Evolutionary conservation across 2,888 invertebrate genomes (phyloP).

Genomic region (Cryptocheilus praepositus): DNA sequence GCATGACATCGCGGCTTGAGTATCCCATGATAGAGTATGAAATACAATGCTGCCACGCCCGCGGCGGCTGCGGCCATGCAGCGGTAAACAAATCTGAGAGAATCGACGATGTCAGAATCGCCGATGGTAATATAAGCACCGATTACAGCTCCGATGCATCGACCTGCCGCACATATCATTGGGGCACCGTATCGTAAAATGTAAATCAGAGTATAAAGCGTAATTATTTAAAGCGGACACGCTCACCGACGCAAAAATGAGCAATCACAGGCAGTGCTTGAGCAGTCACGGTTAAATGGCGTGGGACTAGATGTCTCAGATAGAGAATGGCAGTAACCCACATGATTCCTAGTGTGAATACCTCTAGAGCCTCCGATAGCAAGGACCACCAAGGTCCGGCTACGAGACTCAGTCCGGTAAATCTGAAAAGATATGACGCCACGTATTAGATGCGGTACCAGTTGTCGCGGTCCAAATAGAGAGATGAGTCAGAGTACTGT

Average conservation of each 20-base stretch:
- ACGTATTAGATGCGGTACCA: background rate
- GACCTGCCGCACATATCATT: constrained; percentile 76
- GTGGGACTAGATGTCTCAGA: constrained; percentile 87
- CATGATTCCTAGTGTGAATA: constrained; percentile 85
- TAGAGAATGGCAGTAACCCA: constrained; percentile 89
- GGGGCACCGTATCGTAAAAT: background rate
- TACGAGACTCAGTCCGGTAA: constrained; percentile 64
- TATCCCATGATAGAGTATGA: constrained; percentile 84
- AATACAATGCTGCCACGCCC: constrained; percentile 81
- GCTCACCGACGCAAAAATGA: constrained; percentile 84
- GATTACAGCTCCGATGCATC: constrained; percentile 84
- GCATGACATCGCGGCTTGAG: constrained; percentile 85
- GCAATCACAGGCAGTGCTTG: constrained; percentile 87
- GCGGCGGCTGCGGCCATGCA: constrained; percentile 82
- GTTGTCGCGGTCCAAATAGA: background rate
- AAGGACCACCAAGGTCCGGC: constrained; percentile 81
- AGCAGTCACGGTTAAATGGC: constrained; percentile 85
- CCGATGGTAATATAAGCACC: constrained; percentile 76
- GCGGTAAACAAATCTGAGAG: constrained; percentile 78
- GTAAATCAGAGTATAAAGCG: background rate
- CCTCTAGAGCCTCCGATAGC: constrained; percentile 83
- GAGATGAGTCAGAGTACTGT: background rate
- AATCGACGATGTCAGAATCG: constrained; percentile 72
- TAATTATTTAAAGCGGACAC: constrained; percentile 33
- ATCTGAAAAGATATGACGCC: constrained; percentile 48